Base-by-base conservation (phyloP, 2,113 vertebrate species). In the Hipposideros armiger region DNA sequence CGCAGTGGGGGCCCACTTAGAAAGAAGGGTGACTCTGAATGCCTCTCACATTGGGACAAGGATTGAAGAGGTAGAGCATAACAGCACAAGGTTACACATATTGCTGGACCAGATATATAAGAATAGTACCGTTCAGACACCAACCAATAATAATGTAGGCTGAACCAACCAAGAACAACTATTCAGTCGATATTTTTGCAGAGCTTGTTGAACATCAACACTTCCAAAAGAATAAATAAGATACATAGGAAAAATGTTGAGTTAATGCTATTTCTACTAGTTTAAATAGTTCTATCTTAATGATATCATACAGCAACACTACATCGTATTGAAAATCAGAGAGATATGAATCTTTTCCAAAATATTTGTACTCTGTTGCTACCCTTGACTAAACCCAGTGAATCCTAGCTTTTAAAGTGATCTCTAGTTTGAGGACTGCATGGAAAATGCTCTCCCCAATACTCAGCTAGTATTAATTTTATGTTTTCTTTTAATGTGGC, bases 221-320 rank as follows among this genome's bases (percentile, higher is more conserved):
- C 10, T 94, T 91, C 10, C 56, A 47, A 36, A 54, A 30, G 28
- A 3, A 40, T 3, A 86, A 66, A 42, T 47, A 56, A 50, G 26
- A 58, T 7, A 60, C 11, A 69, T 2, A 67, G 28, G 16, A 50
- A 81, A 87, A 94, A 74, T 3, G 7, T 74, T 52, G 15, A 54
- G 3, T 85, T 80, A 22, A 60, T 24, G 5, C 26, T 67, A 56
- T 76, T 86, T 86, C 10, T 72, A 64, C 54, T 66, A 47, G 73
- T 52, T 66, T 73, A 90, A 81, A 30, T 90, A 80, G 73, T 86
- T 90, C 36, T 66, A 14, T 42, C 20, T 94, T 74, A n/a, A 24
- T 42, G 16, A 56, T 52, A 22, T 66, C 28, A 58, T 42, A 36
- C 17, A 36, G 36, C 36, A 66, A 62, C 85, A 36, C 5, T 50